phyloP scores from a whole-genome alignment of 1,140 invertebrate species.

The Atta cephalotes region DNA sequence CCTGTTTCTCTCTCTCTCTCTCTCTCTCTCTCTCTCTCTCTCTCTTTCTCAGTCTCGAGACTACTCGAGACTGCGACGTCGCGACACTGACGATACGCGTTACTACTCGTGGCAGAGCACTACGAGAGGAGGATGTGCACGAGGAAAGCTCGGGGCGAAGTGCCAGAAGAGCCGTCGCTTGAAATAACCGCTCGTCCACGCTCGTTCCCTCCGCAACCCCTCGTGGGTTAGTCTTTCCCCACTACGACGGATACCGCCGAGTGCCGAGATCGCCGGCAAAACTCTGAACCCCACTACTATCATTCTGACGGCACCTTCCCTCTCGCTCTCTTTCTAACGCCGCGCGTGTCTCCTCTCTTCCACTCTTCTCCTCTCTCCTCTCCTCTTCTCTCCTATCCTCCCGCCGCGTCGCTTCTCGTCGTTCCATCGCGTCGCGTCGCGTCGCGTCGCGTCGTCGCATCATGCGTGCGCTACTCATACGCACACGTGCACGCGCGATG shows the following conservation, averaged over 20 bases:
- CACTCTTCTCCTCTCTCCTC: not conserved
- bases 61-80: conserved; percentile 60
- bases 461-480: conserved; percentile 24
- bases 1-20: not conserved
- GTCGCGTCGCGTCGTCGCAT: not conserved
- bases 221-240: conserved; percentile 62
- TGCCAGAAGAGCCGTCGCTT: conserved; percentile 83
- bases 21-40: not conserved
- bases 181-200: conserved; percentile 86
- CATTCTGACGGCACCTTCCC: conserved; percentile 14
- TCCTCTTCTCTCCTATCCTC: not conserved
- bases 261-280: conserved; percentile 52
- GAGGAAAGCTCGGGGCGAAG: conserved; percentile 84
- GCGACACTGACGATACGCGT: conserved; percentile 67
- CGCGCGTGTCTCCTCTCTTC: not conserved
- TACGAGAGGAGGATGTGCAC: conserved; percentile 79
- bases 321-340: conserved; percentile 35
- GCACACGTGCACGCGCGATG: conserved; percentile 47
- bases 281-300: conserved; percentile 61
- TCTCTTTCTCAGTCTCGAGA: not conserved
- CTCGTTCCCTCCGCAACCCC: conserved; percentile 73
- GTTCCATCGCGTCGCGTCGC: not conserved
- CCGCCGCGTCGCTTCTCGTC: not conserved
- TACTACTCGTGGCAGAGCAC: conserved; percentile 64
- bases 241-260: conserved; percentile 58